Base-by-base conservation (phyloP, 2,888 invertebrate species). In the Embidobia sp. region DNA sequence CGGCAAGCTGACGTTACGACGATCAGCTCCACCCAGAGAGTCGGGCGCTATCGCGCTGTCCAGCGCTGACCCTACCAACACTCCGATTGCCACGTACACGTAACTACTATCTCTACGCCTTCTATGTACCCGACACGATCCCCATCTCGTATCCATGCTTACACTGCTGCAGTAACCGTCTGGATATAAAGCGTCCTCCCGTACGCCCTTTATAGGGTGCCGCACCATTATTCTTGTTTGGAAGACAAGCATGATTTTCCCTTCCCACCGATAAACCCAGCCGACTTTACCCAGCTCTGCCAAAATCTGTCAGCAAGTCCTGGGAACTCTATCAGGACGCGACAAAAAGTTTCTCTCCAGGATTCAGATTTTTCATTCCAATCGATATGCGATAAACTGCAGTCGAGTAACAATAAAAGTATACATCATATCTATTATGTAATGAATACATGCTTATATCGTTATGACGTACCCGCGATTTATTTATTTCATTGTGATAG, bases 11-110 rank as follows among this genome's bases (percentile, higher is more conserved):
- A 69, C 78, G 76, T 69, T 79, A 76, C 76, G 76, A 76, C 76
- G 78, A 67, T 78, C 76, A 69, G 82, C 81, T 83, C 78, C 82
- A 81, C 78, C 80, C 82, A 74, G 80, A 82, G 80, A 83, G 83
- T 79, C 76, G 79, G 76, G 80, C 79, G 80, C 85, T 88, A 88
- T 88, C 88, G 85, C 85, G 70, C 79, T 84, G 85, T 83, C 85
- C 87, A 85, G 83, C 76, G 80, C 82, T 83, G 84, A 83, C 83
- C 82, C 82, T 51, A 64, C 78, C 63, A 27, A 61, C 51, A 53
- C 67, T 61, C 31, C 29, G 31, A 67, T 66, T 73, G 44, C 69
- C 44, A 63, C 67, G 55, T 51, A 69, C 70, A 59, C 73, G 72
- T 69, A 69, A 73, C 64, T 48, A 72, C 61, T 72, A 72, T 72